Evolutionary conservation across 1,140 invertebrate species (phyloP), one percentile per base, ranked within the genome.

Genomic region (Pseudobourletiella spinata): DNA sequence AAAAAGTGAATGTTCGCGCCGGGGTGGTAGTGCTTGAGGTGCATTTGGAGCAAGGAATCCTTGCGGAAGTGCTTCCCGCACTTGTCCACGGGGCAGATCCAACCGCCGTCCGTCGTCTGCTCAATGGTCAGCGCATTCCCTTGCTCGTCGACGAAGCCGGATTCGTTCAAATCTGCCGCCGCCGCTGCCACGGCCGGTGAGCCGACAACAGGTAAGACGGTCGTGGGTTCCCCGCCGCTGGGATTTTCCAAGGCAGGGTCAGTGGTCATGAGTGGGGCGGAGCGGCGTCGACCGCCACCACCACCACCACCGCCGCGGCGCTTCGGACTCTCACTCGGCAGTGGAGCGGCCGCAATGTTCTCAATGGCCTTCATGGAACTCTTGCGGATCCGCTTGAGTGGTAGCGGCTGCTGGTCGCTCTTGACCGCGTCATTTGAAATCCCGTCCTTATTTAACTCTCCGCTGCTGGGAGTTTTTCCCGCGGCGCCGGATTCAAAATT

Each of bases 51-150:
- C 26, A 94, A 79, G 68, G 88, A 90, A 71, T 93, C 89, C 72
- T 92, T 93, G 20, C 92, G 79, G 73, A 93, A 95, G 63, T 84
- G 86, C 76, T 95, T 95, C 15, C 80, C 82, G 72, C 91, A 95
- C 3, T 83, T 85, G 57, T 87, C 83, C 57, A 87, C 85, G 0
- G 86, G 86, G 75, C 91, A 96, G 64, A 77, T 76, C 68, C 72
- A 79, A 32, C 63, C 63, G 16, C 59, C 63, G 32, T 61, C 59
- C 35, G 20, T 26, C 26, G 35, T 58, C 35, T 65, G 63, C 22
- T 65, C 54, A 24, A 65, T 61, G 0, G 24, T 51, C 3, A 65
- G 44, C 20, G 35, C 26, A n/a, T 57, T 65, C 8, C 63, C 63
- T 30, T 50, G 25, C 25, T 28, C 54, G 18, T 65, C 63, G 1